These are phyloP conservation scores for Zygothrica quintamaculata DNA, from an alignment of 2,888 invertebrate species.

Conservation along the genomic window DNA sequence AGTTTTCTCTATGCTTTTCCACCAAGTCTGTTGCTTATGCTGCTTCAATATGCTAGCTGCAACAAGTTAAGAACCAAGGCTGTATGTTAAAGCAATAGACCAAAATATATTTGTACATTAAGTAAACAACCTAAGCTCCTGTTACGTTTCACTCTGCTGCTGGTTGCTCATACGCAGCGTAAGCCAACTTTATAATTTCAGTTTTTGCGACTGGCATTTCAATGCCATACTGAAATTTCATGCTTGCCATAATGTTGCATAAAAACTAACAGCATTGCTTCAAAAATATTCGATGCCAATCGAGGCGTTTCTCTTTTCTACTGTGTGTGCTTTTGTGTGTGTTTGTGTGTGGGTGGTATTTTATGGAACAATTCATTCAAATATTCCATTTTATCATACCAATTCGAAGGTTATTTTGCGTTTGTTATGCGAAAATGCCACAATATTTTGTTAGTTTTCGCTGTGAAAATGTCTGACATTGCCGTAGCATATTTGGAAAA, in stretches of 20 bases:
- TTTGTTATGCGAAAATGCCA: conserved; percentile 5
- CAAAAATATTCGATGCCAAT: conserved; percentile 12
- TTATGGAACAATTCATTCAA: conserved; percentile 34
- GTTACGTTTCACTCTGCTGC: conserved; percentile 52
- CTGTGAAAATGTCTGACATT: background rate
- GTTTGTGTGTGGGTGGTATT: conserved; percentile 11
- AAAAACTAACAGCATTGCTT: conserved; percentile 52
- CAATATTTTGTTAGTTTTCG: background rate
- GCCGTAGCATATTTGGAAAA: background rate
- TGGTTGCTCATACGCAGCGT: conserved; percentile 56
- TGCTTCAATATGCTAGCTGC: conserved; percentile 43
- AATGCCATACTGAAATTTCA: conserved; percentile 14
- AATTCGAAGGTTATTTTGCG: conserved; percentile 7
- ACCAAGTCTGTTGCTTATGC: too few species aligned
- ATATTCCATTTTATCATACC: conserved; percentile 7
- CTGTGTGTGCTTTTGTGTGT: background rate
- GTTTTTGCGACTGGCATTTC: conserved; percentile 28
- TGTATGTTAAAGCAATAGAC: conserved; percentile 8
- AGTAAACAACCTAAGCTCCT: conserved; percentile 42
- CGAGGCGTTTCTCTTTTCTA: background rate
- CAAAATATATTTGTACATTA: conserved; percentile 5
- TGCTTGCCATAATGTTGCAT: conserved; percentile 29
- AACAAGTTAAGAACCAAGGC: conserved; percentile 56
- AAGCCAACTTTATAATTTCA: conserved; percentile 45
- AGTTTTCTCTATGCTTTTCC: conserved; percentile 30